Percentiles rank a stretch among this genome's conserved stretches.
These are phyloP conservation scores for Platypus cylindrus DNA, from an alignment of 2,888 invertebrate species.

Conservation along the genomic window DNA sequence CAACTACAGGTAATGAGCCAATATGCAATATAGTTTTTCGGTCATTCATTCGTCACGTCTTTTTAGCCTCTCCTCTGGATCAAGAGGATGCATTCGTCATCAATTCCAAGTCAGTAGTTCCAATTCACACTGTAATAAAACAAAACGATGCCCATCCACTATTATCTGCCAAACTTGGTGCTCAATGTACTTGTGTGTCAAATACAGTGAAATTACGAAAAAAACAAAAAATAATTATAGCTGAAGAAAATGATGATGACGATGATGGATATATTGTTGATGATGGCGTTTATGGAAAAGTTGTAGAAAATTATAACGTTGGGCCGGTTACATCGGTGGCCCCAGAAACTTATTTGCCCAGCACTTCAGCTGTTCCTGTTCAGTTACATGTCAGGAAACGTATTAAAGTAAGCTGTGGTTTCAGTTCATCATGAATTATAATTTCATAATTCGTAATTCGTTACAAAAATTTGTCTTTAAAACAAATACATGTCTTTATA, in stretches of 20 bases:
- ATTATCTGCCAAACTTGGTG: constrained; percentile 55
- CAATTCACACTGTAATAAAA: constrained; percentile 46
- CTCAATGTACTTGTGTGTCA: constrained; percentile 58
- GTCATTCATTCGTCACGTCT: background rate
- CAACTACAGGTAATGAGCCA: constrained; percentile 2
- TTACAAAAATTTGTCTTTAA: no score
- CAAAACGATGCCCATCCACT: constrained; percentile 60
- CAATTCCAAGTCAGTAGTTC: background rate
- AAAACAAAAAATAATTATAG: constrained; percentile 22
- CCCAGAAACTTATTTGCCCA: constrained; percentile 19
- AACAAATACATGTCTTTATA: no score
- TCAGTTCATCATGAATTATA: background rate
- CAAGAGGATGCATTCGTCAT: no score
- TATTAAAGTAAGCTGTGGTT: constrained; percentile 15
- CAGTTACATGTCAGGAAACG: constrained; percentile 18
- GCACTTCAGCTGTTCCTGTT: constrained; percentile 17
- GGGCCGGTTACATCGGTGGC: constrained; percentile 22
- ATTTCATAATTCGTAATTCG: background rate
- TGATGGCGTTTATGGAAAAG: constrained; percentile 23
- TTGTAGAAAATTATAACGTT: constrained; percentile 24
- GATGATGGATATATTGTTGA: constrained; percentile 21
- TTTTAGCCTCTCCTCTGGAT: constrained; percentile 5
- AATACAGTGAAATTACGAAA: constrained; percentile 42
- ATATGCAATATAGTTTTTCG: constrained; percentile 1
- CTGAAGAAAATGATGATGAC: constrained; percentile 21